phyloP scores from a whole-genome alignment of 2,888 invertebrate genomes.

The Hymenopus coronatus region DNA sequence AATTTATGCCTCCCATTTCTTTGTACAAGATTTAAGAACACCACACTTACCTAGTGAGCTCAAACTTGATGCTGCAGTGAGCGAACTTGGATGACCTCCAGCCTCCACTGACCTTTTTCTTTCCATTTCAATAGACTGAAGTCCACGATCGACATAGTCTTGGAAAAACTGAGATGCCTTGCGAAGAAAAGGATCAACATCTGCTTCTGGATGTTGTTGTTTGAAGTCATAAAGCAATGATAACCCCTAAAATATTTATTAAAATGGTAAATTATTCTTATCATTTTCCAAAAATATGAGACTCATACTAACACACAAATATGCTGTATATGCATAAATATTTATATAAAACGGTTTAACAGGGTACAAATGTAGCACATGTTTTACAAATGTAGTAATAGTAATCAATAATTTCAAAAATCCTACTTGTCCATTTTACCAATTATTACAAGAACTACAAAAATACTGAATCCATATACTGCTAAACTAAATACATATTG shows the following conservation, averaged over 20 bases:
- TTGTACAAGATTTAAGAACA: neutral
- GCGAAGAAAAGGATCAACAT: slow-evolving; percentile 79
- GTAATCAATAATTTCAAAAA: too few species aligned
- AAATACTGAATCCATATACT: too few species aligned
- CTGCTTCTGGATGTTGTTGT: slow-evolving; percentile 78
- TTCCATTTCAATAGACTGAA: slow-evolving; percentile 60
- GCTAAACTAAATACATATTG: too few species aligned
- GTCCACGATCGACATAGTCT: slow-evolving; percentile 77
- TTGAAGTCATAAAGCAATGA: slow-evolving; percentile 75
- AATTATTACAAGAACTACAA: too few species aligned
- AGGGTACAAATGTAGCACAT: too few species aligned
- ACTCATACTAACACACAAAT: too few species aligned
- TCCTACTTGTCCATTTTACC: too few species aligned
- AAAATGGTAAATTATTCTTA: neutral
- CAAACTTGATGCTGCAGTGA: neutral
- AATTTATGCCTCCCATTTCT: neutral
- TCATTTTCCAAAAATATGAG: too few species aligned
- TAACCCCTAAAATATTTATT: slow-evolving; percentile 59
- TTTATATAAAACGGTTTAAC: too few species aligned
- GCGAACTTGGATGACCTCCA: neutral
- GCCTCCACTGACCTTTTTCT: slow-evolving; percentile 33
- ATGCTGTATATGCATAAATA: too few species aligned
- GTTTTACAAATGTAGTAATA: too few species aligned
- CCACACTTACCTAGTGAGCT: slow-evolving; percentile 4
- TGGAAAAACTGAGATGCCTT: slow-evolving; percentile 84